phyloP scores from a whole-genome alignment of 2,113 vertebrate genomes.

The Cryptomyrus ogoouensis region DNA sequence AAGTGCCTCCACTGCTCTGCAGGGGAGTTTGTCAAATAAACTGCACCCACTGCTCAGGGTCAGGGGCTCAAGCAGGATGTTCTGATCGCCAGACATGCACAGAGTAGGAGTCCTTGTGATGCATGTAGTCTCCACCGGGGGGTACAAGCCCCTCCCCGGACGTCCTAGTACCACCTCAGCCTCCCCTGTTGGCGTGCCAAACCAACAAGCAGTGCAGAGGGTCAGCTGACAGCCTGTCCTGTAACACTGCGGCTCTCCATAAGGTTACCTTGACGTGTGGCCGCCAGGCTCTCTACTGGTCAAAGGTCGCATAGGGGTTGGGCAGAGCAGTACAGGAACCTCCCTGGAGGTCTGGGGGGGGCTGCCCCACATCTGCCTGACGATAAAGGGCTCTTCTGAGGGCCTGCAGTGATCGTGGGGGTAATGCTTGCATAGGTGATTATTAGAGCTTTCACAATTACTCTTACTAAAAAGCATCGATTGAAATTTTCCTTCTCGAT shows the following conservation, averaged over 20 bases:
- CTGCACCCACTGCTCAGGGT: not conserved
- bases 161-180: not conserved
- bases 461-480: too few species aligned
- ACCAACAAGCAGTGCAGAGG: not conserved
- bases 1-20: not conserved
- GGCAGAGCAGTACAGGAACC: not conserved
- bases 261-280: not conserved
- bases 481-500: too few species aligned
- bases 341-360: not conserved
- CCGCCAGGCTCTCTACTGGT: not conserved
- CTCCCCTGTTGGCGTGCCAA: not conserved
- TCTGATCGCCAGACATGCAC: not conserved
- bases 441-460: too few species aligned
- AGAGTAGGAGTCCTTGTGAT: not conserved
- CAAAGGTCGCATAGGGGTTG: not conserved
- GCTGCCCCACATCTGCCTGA: not conserved
- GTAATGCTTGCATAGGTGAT: not conserved
- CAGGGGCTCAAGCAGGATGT: not conserved
- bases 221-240: not conserved
- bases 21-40: not conserved
- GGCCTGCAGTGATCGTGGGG: not conserved
- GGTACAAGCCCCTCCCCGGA: not conserved
- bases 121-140: not conserved
- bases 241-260: not conserved
- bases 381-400: not conserved